Percentiles rank a stretch among this genome's conserved stretches.
Evolutionary conservation across 2,888 invertebrate genomes (phyloP).

Genomic region (Leucoptera coffeella): DNA sequence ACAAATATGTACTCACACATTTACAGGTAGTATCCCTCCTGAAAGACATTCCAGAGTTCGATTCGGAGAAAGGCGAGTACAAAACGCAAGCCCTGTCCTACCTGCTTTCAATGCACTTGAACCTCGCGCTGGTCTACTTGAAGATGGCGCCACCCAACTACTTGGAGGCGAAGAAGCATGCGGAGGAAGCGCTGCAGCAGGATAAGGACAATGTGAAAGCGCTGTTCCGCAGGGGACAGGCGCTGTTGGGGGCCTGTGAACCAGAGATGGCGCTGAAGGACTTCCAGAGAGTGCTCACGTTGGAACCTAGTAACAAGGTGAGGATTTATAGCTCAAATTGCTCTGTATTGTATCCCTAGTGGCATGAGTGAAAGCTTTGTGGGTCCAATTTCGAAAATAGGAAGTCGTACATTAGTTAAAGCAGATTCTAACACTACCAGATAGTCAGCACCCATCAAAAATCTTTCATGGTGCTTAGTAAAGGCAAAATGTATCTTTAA

Average conservation of each 20-base stretch:
- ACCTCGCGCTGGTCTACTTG: conserved; percentile 75
- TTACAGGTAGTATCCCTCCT: no score
- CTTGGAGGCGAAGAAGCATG: conserved; percentile 65
- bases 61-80: conserved; percentile 16
- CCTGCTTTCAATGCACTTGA: conserved; percentile 67
- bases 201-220: conserved; percentile 82
- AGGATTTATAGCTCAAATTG: no score
- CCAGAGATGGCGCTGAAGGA: conserved; percentile 70
- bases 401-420: no score
- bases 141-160: conserved; percentile 63
- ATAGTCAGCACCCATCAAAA: no score
- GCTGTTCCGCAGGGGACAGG: conserved; percentile 81
- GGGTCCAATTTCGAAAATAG: no score
- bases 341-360: no score
- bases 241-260: conserved; percentile 68
- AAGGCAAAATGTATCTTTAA: no score
- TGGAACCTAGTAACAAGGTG: conserved; percentile 78
- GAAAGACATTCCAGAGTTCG: conserved; percentile 19
- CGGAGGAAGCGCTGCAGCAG: conserved; percentile 69
- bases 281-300: conserved; percentile 67
- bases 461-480: no score
- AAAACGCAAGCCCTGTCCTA: conserved; percentile 30
- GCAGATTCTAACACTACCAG: no score
- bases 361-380: no score
- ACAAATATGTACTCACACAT: background rate